phyloP scores from a whole-genome alignment of 1,140 invertebrate species.

The Drosophila tani region DNA sequence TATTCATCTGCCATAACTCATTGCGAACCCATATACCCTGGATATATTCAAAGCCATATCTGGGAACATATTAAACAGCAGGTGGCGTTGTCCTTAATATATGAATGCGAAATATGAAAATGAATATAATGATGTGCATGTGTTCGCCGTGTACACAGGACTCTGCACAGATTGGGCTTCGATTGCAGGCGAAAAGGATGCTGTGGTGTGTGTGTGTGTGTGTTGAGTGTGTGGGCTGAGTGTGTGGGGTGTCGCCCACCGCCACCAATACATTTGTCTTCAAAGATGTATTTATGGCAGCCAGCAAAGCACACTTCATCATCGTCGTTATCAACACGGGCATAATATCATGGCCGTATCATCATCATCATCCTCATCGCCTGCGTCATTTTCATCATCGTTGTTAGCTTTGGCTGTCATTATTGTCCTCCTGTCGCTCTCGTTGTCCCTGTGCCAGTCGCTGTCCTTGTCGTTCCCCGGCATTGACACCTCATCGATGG shows the following conservation, averaged over 20 bases:
- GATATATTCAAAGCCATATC: slow-evolving; percentile 1
- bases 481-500: slow-evolving; percentile 59
- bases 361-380: slow-evolving; percentile 14
- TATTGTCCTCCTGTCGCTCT: slow-evolving; percentile 37
- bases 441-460: slow-evolving; percentile 4
- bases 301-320: slow-evolving; percentile 49
- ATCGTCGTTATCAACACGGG: slow-evolving; percentile 32
- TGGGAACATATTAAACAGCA: slow-evolving; percentile 24
- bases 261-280: slow-evolving; percentile 53
- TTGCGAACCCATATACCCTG: background rate
- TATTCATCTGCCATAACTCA: background rate
- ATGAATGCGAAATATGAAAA: slow-evolving; percentile 44
- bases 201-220: background rate
- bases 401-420: slow-evolving; percentile 58
- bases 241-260: background rate
- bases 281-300: slow-evolving; percentile 65
- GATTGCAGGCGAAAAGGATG: slow-evolving; percentile 32
- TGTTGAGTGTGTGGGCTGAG: background rate
- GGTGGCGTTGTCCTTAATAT: slow-evolving; percentile 34
- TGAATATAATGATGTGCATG: slow-evolving; percentile 48
- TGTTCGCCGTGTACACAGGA: background rate
- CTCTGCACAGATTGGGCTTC: slow-evolving; percentile 35
- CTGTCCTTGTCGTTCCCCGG: slow-evolving; percentile 31
- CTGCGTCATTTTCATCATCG: slow-evolving; percentile 41
- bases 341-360: slow-evolving; percentile 26